phyloP scores from a whole-genome alignment of 2,797 vertebrate genomes.

The Manis javanica region DNA sequence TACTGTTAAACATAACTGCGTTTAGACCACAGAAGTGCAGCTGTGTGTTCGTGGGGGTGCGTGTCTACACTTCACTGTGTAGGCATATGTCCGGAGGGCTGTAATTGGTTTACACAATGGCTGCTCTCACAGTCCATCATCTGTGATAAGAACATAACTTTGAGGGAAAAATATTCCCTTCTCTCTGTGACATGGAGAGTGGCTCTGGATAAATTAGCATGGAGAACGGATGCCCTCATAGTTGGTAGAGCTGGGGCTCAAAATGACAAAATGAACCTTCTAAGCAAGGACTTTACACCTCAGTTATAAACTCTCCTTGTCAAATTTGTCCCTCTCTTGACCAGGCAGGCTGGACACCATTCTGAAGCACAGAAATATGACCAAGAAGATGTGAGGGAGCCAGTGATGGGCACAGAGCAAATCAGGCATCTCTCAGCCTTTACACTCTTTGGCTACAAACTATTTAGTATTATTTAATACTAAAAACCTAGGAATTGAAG shows the following conservation, averaged over 20 bases:
- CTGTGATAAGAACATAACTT: background rate
- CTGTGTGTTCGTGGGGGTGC: accelerated
- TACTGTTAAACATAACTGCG: background rate
- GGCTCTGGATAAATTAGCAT: background rate
- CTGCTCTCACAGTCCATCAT: background rate
- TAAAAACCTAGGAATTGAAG: background rate
- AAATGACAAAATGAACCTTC: background rate
- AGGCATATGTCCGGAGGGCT: accelerated
- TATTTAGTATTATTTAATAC: background rate
- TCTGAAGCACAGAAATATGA: too few species aligned
- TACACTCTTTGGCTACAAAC: background rate
- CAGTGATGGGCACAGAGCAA: background rate
- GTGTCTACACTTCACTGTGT: background rate
- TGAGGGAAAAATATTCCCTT: background rate
- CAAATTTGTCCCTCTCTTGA: background rate
- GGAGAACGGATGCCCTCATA: background rate
- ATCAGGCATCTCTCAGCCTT: background rate
- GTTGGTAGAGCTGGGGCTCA: background rate
- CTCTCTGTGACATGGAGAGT: background rate
- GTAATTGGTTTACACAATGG: background rate
- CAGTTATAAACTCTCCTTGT: background rate
- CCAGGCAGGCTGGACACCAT: background rate
- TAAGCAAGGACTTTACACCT: background rate
- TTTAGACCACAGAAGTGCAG: background rate
- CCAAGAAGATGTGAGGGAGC: background rate